Base-by-base conservation (phyloP, 2,888 invertebrate species). In the Petrophora chlorosata region DNA sequence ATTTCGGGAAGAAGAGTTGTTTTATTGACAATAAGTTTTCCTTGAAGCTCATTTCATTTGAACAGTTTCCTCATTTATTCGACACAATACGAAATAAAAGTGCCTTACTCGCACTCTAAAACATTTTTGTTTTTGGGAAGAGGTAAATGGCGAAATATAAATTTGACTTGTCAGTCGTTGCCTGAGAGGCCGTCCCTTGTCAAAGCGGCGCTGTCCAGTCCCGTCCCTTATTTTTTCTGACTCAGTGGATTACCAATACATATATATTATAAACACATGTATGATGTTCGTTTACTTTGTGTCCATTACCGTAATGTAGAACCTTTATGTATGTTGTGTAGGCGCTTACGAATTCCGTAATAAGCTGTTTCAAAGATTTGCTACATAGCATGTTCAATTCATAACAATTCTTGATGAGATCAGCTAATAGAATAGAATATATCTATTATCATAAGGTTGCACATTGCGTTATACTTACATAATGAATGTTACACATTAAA, bases 91-190 rank as follows among this genome's bases (percentile, higher is more conserved):
- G n/a, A n/a, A n/a, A 46, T 9, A 45, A 14, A 35, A 32, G 7
- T 9, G 12, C 23, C 13, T 35, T 32, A 39, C 14, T 14, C 17
- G 23, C 25, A 25, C 41, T 41, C 32, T 19, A 41, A 43, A 36
- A 50, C 54, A 56, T 43, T 39, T 38, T 43, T 50, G 51, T 41
- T 44, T 53, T 47, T 55, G 48, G 50, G 33, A 48, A 58, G 57
- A 53, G 50, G 52, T 57, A 61, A 66, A 39, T 66, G 65, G 47
- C 60, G 49, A 63, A 63, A 72, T 67, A 67, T 72, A 70, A 66
- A 77, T 78, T 75, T 59, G 69, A 70, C 64, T 63, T 79, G 79
- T 76, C 77, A 79, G 70, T 70, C 72, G 52, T 63, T 65, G 61
- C 70, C 63, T 63, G 59, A 49, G 65, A 66, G 64, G 63, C 65